Evolutionary conservation across 2,888 invertebrate genomes (phyloP), one percentile per base, ranked within the genome.

Genomic region (Ariolimax columbianus): DNA sequence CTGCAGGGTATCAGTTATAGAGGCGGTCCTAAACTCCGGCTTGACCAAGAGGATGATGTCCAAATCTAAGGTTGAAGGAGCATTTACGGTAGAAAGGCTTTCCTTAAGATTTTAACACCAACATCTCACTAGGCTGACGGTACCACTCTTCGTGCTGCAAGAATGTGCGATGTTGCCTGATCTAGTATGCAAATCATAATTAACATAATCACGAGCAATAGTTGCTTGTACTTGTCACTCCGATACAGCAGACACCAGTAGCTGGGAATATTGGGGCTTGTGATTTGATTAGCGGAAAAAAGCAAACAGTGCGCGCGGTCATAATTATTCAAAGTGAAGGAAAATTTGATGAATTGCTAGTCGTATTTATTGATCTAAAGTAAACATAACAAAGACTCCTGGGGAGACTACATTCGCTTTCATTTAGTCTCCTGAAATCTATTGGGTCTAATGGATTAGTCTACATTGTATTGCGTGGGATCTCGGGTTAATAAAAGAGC

Each of bases 111-210:
- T n/a, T n/a, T n/a, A n/a, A n/a, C n/a, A n/a, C n/a, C n/a, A n/a
- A n/a, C n/a, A n/a, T n/a, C n/a, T n/a, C n/a, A n/a, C n/a, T n/a
- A n/a, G n/a, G n/a, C n/a, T n/a, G n/a, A n/a, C n/a, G n/a, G n/a
- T n/a, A n/a, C n/a, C n/a, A n/a, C n/a, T n/a, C n/a, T n/a, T n/a
- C n/a, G n/a, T n/a, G n/a, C n/a, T n/a, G n/a, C n/a, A n/a, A n/a
- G n/a, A n/a, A n/a, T n/a, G n/a, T n/a, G n/a, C n/a, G 36, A 14
- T 36, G 11, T 19, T 73, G n/a, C 47, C 43, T n/a, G 33, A 47
- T n/a, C 73, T n/a, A 43, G 73, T 51, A 75, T 75, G 36, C 19
- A 51, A 75, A 75, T 75, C 75, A 0, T 51, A 19, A 51, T 75
- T 51, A 23, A 75, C 33, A 1, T 33, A 51, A 75, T 30, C 51